phyloP scores from a whole-genome alignment of 2,113 vertebrate genomes.

The Nerophis lumbriciformis region DNA sequence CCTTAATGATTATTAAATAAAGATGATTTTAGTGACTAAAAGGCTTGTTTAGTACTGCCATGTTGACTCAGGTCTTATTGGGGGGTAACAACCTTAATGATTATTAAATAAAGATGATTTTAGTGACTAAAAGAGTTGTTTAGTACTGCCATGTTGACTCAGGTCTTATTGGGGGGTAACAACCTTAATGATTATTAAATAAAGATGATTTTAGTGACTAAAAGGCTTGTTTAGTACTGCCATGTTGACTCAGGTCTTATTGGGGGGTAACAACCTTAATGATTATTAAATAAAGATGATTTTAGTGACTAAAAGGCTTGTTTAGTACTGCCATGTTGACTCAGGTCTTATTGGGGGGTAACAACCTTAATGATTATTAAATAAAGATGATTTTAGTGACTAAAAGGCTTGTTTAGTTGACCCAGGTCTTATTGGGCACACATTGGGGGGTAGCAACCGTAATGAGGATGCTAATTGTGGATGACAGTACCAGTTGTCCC shows the following conservation, averaged over 20 bases:
- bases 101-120: too few species aligned
- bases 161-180: too few species aligned
- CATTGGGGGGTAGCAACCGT: slow-evolving; percentile 51
- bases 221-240: slow-evolving; percentile 4
- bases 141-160: too few species aligned
- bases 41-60: background rate
- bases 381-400: slow-evolving; percentile 16
- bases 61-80: slow-evolving; percentile 39
- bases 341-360: slow-evolving; percentile 23
- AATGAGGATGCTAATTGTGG: slow-evolving; percentile 75
- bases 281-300: background rate
- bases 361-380: too few species aligned
- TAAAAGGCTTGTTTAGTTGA: slow-evolving; percentile 15
- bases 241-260: slow-evolving; percentile 33
- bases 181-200: too few species aligned
- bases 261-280: too few species aligned
- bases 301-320: slow-evolving; percentile 20
- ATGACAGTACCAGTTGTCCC: slow-evolving; percentile 65
- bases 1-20: too few species aligned
- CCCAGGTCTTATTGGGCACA: slow-evolving; percentile 46
- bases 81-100: too few species aligned
- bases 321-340: slow-evolving; percentile 14
- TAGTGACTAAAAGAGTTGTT: too few species aligned
- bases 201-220: slow-evolving; percentile 17
- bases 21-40: too few species aligned